These are phyloP conservation scores for Eucera pruinosa DNA, from an alignment of 2,888 invertebrate species.

Conservation along the genomic window DNA sequence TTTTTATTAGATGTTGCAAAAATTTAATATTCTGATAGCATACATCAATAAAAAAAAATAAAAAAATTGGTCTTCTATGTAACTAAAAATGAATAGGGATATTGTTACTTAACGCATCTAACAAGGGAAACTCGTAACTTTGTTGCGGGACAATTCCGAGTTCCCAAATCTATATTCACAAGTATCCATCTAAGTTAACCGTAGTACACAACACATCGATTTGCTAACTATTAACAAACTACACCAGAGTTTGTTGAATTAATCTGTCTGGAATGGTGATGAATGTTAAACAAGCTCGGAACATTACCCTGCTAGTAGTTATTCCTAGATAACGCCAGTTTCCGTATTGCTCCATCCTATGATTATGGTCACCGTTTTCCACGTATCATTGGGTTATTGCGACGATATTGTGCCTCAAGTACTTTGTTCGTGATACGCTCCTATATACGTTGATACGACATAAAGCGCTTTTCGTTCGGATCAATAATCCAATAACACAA, in stretches of 20 bases:
- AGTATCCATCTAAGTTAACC: too few relatives aligned
- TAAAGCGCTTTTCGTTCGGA: constrained; percentile 1
- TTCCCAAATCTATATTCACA: not conserved
- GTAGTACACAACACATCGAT: not conserved
- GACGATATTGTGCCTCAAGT: constrained; percentile 4
- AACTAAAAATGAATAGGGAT: too few relatives aligned
- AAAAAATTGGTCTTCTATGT: too few relatives aligned
- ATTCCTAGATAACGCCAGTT: constrained; percentile 4
- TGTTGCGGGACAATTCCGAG: not conserved
- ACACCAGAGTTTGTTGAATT: not conserved
- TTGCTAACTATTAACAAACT: not conserved
- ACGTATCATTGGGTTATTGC: constrained; percentile 22
- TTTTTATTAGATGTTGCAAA: too few relatives aligned
- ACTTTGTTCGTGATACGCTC: constrained; percentile 14
- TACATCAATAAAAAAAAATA: too few relatives aligned
- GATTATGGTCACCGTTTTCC: constrained; percentile 10
- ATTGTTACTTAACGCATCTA: too few relatives aligned
- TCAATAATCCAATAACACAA: constrained; percentile 33
- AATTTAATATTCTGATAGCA: too few relatives aligned
- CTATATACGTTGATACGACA: constrained; percentile 22
- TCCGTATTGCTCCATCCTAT: not conserved
- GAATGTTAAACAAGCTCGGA: constrained; percentile 4
- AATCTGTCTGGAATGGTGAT: not conserved
- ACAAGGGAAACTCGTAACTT: not conserved
- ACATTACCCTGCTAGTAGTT: not conserved